phyloP scores from a whole-genome alignment of 2,797 vertebrate species.

The Enteromius anoplus region DNA sequence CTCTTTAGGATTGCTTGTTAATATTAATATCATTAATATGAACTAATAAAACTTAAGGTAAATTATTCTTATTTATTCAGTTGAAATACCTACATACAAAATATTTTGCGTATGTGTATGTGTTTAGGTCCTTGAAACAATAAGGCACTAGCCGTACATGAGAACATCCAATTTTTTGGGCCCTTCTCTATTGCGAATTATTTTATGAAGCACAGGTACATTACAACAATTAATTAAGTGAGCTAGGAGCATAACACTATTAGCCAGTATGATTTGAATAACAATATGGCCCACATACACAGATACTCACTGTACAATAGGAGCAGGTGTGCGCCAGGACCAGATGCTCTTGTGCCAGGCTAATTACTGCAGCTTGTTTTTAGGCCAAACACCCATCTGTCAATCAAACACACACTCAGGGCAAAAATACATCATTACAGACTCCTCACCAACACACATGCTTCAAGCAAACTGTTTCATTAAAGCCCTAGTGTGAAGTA shows the following conservation, averaged over 20 bases:
- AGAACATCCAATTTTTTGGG: not conserved
- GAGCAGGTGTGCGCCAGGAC: conserved; percentile 65
- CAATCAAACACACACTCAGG: conserved; percentile 64
- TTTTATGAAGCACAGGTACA: conserved; percentile 38
- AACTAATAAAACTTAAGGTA: not conserved
- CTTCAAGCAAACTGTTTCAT: conserved; percentile 40
- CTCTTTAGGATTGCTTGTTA: not conserved
- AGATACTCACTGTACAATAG: conserved; percentile 38
- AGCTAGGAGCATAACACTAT: conserved; percentile 42
- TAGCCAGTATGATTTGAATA: conserved; percentile 47
- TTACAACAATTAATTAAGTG: conserved; percentile 60
- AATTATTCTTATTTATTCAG: not conserved
- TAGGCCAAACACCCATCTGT: conserved; percentile 74
- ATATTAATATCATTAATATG: not conserved
- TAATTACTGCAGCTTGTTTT: conserved; percentile 75
- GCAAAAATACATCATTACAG: conserved; percentile 47
- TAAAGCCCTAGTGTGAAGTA: conserved; percentile 42
- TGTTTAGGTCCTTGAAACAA: not conserved
- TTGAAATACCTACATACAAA: not conserved
- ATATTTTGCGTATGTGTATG: too few species aligned
- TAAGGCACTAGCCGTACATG: not conserved
- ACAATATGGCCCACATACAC: conserved; percentile 50
- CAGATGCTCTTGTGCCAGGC: conserved; percentile 70
- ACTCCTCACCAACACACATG: conserved; percentile 32
- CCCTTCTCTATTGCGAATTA: not conserved